Evolutionary conservation across 2,797 vertebrate genomes (phyloP), one percentile per base, ranked within the genome.

Genomic region (Pseudomugil gertrudae): DNA sequence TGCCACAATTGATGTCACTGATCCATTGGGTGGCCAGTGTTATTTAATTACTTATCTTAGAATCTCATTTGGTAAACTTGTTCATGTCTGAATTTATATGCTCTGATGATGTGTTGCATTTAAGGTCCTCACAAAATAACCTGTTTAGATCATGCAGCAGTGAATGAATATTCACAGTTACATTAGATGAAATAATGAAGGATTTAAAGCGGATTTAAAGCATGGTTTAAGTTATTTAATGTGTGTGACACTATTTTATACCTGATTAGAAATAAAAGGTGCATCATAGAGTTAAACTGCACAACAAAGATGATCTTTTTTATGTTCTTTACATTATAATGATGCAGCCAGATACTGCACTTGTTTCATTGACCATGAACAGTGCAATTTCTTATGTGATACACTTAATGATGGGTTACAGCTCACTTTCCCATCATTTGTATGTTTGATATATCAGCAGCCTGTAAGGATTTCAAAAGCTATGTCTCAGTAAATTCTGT

Each of bases 1-100:
- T 55, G 43, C 30, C 51, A 9, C 48, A 26, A 19, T 26, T 53
- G 57, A 36, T 59, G 48, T 30, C 5, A n/a, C 8, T 51, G 15
- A 59, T 56, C 27, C 30, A 23, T 33, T 27, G 7, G 15, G 32
- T 32, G 45, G 7, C n/a, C 57, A 35, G 27, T 26, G 11, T 69
- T 69, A 38, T 72, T 15, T 59, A 21, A 36, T 52, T 24, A 23
- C 58, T 64, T 23, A 29, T 47, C 38, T 48, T 29, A 29, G 24
- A 40, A 24, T 55, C 38, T 56, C 27, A 53, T 55, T 54, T 40
- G 13, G 48, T 57, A 57, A 70, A 50, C 55, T 15, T 52, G 14
- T 27, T 29, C 19, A 57, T 33, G 52, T 8, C 23, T n/a, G 33
- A 13, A 19, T 75, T 62, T 7, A 30, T 17, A 13, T 15, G 29